Evolutionary conservation across 2,113 vertebrate genomes (phyloP).

Genomic region (Regulus satrapa): DNA sequence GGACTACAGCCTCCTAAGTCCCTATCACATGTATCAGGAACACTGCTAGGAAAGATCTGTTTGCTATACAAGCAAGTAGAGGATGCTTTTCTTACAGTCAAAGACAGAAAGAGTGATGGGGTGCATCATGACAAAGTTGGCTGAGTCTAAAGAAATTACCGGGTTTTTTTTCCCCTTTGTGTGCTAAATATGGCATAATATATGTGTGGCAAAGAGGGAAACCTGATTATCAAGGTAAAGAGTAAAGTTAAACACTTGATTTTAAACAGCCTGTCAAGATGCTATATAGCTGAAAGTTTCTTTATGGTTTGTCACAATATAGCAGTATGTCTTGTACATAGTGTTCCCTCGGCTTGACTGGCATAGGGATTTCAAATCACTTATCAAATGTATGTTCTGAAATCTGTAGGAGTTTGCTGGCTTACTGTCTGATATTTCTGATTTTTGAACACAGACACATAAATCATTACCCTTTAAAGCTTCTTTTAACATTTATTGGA

Average conservation of each 20-base stretch:
- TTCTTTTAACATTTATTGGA: constrained; percentile 29
- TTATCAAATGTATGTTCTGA: background rate
- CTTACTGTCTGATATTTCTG: background rate
- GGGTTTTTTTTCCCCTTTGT: background rate
- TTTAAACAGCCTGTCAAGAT: constrained; percentile 20
- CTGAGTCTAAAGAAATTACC: background rate
- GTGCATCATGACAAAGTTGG: background rate
- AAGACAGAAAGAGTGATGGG: background rate
- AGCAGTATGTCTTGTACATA: background rate
- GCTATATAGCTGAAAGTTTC: constrained; percentile 6
- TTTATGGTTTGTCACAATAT: constrained; percentile 25
- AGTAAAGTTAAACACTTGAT: constrained; percentile 4
- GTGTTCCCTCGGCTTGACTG: background rate
- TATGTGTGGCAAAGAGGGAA: background rate
- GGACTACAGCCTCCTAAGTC: background rate
- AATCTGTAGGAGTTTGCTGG: background rate
- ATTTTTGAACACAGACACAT: background rate
- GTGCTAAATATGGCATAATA: background rate
- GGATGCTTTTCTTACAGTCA: background rate
- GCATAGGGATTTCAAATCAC: background rate
- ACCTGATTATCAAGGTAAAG: background rate
- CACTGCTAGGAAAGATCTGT: background rate
- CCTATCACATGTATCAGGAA: background rate
- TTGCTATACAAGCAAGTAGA: background rate
- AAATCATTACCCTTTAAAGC: background rate